Base-by-base conservation (phyloP, 2,888 invertebrate species). In the Mesorhabditis spiculigera region DNA sequence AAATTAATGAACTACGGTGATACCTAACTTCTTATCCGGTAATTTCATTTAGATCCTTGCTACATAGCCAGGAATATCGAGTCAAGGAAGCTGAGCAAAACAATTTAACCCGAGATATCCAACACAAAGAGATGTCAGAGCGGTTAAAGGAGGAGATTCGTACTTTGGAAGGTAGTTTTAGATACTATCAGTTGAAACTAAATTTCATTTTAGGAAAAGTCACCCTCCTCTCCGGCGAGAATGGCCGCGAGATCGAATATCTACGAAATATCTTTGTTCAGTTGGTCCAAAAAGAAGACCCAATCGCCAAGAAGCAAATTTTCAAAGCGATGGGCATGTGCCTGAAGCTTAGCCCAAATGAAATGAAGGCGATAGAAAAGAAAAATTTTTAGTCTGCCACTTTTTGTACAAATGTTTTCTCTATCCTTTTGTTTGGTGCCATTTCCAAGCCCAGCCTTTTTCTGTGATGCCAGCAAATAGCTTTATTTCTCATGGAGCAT, bases 241-340 rank as follows among this genome's bases (percentile, higher is more conserved):
- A 61, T 4, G 87, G 92, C 92, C 67, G 63, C 50, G 71, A 73
- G 87, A 87, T 94, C 61, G 94, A 94, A 86, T 94, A 94, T 86
- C 87, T 94, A 70, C 93, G 94, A 87, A 94, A 94, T 87, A 93
- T 94, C 4, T 91, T 93, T 68, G 90, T 93, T 68, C 92, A 92
- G 74, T 94, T 91, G 85, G 88, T 94, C 45, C 89, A 91, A 71
- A 91, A 91, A 3, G 89, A 89, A 0, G 92, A 92, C 86, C 86
- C 89, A 45, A 90, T 90, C 4, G 91, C 91, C 0, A 90, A 91
- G 71, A 90, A 89, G 45, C 93, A 93, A 84, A 94, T 94, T 63
- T 63, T 63, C 28, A 8, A 63, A 16, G 64, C n/a, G 13, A 63
- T 16, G 13, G 64, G 41, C 10, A 63, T 50, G 58, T 50, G 93